Conservation (phyloP, 2,113 vertebrate genomes). For the Lampris incognitus region DNA sequence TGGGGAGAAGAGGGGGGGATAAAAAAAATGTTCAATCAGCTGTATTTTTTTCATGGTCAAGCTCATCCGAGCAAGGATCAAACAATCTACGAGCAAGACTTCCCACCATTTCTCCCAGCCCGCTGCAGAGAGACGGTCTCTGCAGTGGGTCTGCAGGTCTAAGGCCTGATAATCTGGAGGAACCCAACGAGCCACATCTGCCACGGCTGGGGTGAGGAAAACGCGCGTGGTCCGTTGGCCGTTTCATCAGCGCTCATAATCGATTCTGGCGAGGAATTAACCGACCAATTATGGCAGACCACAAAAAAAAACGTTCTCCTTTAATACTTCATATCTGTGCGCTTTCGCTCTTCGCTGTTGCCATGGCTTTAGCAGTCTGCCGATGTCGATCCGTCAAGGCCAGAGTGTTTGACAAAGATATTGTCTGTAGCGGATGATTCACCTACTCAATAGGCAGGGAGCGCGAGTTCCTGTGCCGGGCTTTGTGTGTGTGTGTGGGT, state of each 20-base stretch:
- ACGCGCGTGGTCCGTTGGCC: conserved; percentile 35
- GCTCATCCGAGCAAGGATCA: too few species aligned
- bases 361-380: conserved; percentile 79
- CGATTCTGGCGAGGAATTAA: conserved; percentile 51
- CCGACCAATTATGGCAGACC: conserved; percentile 60
- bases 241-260: conserved; percentile 37
- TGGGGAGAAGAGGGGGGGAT: too few species aligned
- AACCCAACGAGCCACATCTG: too few species aligned
- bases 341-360: conserved; percentile 77
- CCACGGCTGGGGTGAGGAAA: neutral
- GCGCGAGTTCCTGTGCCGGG: conserved; percentile 10
- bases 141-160: too few species aligned
- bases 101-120: too few species aligned
- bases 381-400: conserved; percentile 76
- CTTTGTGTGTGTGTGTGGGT: neutral
- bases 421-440: conserved; percentile 74
- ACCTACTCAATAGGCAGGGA: conserved; percentile 59
- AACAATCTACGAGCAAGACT: too few species aligned
- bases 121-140: too few species aligned
- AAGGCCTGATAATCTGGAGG: too few species aligned
- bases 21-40: too few species aligned
- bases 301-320: conserved; percentile 40
- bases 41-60: too few species aligned
- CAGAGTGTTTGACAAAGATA: conserved; percentile 79
- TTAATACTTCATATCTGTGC: conserved; percentile 43